A percentile compares a stretch with the other conserved stretches of the same genome.
These are phyloP conservation scores for Myripristis murdjan DNA, from an alignment of 2,797 vertebrate species.

Conservation along the genomic window DNA sequence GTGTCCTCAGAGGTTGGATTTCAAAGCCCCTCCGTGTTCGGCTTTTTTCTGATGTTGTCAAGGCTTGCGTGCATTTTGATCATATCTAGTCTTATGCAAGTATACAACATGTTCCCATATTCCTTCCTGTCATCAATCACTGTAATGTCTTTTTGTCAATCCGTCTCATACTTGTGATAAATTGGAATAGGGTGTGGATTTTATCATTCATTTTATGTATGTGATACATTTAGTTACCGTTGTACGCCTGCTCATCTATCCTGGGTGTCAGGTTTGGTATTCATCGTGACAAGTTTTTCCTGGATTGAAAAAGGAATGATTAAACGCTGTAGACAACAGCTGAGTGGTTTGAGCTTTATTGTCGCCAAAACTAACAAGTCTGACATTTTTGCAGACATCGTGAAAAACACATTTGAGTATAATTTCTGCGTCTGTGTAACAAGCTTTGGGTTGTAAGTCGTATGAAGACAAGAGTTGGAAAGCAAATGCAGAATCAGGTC, in stretches of 20 bases:
- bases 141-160: conserved; percentile 30
- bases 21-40: conserved; percentile 19
- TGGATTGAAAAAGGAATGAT: conserved; percentile 23
- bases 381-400: background rate
- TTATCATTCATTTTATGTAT: conserved; percentile 53
- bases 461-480: too few species aligned
- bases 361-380: background rate
- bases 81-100: conserved; percentile 31
- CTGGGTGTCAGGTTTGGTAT: conserved; percentile 28
- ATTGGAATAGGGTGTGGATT: conserved; percentile 25
- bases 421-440: background rate
- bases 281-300: conserved; percentile 5
- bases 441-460: background rate
- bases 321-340: background rate
- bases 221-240: conserved; percentile 39
- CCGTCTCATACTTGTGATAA: conserved; percentile 40
- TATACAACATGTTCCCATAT: conserved; percentile 29
- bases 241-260: conserved; percentile 24
- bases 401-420: background rate
- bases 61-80: conserved; percentile 30
- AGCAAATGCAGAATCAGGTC: too few species aligned
- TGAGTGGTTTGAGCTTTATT: conserved; percentile 12
- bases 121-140: conserved; percentile 38
- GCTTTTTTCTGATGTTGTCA: conserved; percentile 5
- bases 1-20: conserved; percentile 36